phyloP scores from a whole-genome alignment of 2,113 vertebrate genomes.

The Ochotona curzoniae region DNA sequence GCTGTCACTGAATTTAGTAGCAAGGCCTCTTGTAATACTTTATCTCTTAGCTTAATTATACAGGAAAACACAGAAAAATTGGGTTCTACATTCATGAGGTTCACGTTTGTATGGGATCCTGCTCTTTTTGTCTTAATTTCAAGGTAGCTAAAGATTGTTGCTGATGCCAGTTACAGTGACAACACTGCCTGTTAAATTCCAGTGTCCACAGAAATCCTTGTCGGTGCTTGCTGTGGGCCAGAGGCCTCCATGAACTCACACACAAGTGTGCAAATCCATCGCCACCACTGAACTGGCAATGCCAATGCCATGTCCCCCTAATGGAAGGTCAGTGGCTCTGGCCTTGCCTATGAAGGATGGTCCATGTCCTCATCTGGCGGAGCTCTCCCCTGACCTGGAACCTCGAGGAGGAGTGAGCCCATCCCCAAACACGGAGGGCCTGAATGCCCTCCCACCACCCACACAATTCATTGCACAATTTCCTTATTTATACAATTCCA shows the following conservation, averaged over 20 bases:
- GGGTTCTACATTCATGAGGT: not conserved
- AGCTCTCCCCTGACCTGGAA: conserved; percentile 53
- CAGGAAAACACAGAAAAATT: conserved; percentile 48
- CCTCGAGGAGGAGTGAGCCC: conserved; percentile 49
- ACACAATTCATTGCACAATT: conserved; percentile 44
- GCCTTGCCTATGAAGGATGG: conserved; percentile 18
- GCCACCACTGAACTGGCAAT: not conserved
- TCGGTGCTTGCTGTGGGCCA: not conserved
- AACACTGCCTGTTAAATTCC: not conserved
- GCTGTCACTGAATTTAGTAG: conserved; percentile 55
- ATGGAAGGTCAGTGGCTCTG: not conserved
- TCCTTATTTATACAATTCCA: conserved; percentile 46
- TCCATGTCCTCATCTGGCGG: conserved; percentile 43
- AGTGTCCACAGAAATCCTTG: not conserved
- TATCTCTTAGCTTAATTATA: conserved; percentile 53
- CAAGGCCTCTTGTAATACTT: conserved; percentile 24
- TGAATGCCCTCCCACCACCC: not conserved
- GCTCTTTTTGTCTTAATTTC: not conserved
- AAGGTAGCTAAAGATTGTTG: not conserved
- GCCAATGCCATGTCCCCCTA: not conserved
- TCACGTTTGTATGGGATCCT: not conserved
- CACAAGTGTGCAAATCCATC: conserved; percentile 34
- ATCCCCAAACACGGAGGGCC: not conserved
- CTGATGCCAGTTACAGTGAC: not conserved
- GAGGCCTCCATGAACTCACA: not conserved